phyloP scores from a whole-genome alignment of 2,888 invertebrate genomes.

The Amphipoea lucens region DNA sequence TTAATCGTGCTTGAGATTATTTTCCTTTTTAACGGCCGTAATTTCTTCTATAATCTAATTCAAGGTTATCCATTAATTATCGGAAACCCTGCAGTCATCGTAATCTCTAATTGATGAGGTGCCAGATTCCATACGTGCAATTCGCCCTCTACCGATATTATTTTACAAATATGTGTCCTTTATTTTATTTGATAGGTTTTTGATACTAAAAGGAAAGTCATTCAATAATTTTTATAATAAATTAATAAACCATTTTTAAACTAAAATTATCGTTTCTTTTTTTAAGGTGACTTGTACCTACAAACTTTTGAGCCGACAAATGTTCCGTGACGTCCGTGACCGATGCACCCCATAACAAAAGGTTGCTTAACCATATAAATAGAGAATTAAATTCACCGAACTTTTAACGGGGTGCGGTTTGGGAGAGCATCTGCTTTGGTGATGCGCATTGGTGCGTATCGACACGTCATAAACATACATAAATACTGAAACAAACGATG shows the following conservation, averaged over 20 bases:
- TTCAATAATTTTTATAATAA: constrained; percentile 27
- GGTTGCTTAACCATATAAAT: background rate
- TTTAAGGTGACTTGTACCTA: background rate
- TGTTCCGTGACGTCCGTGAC: constrained; percentile 1
- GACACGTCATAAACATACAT: background rate
- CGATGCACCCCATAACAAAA: background rate
- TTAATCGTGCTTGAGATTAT: background rate
- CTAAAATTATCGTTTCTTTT: constrained; percentile 22
- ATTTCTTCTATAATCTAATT: background rate
- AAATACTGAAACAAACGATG: background rate
- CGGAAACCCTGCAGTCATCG: background rate
- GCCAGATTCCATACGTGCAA: constrained; percentile 4
- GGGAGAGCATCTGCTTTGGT: constrained; percentile 16
- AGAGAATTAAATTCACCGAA: background rate
- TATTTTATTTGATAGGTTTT: constrained; percentile 13
- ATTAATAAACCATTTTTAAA: constrained; percentile 28
- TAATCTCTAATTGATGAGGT: constrained; percentile 5
- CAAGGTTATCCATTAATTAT: background rate
- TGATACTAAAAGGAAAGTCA: constrained; percentile 24
- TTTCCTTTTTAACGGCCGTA: background rate
- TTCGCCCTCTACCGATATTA: constrained; percentile 1
- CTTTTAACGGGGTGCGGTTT: background rate
- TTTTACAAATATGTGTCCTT: constrained; percentile 21
- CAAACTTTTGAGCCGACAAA: background rate
- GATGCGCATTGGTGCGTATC: background rate